These are phyloP conservation scores for Heliconius hewitsoni DNA, from an alignment of 1,140 invertebrate species.

Conservation along the genomic window DNA sequence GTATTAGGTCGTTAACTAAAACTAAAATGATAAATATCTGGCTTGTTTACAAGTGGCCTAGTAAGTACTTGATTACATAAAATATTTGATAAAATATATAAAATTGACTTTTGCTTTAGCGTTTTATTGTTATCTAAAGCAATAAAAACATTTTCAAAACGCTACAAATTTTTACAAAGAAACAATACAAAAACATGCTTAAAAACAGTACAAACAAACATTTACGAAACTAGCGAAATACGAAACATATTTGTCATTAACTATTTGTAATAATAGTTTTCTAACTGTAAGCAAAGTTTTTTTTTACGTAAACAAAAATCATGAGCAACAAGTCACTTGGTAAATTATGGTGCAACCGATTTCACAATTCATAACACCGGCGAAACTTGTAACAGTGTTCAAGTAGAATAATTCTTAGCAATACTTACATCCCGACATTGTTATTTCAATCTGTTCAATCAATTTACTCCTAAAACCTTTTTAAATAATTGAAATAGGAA, in stretches of 20 bases:
- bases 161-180: not conserved
- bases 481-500: not conserved
- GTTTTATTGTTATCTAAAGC: not conserved
- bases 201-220: not conserved
- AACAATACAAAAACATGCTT: not conserved
- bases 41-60: not conserved
- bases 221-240: not conserved
- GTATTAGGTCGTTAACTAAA: not conserved
- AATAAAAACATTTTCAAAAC: not conserved
- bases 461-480: not conserved
- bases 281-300: not conserved
- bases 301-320: slow-evolving; percentile 1
- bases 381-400: not conserved
- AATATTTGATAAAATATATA: not conserved
- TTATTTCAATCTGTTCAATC: not conserved
- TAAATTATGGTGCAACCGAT: not conserved
- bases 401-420: not conserved
- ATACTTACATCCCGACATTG: slow-evolving; percentile 54
- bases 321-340: not conserved
- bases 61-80: not conserved
- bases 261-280: not conserved
- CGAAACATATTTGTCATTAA: not conserved
- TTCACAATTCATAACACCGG: not conserved
- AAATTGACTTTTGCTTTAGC: not conserved
- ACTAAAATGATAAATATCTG: not conserved